Base-by-base conservation (phyloP, 92 coral and sea anemone genomes). In the Zoanthus sansibaricus region DNA sequence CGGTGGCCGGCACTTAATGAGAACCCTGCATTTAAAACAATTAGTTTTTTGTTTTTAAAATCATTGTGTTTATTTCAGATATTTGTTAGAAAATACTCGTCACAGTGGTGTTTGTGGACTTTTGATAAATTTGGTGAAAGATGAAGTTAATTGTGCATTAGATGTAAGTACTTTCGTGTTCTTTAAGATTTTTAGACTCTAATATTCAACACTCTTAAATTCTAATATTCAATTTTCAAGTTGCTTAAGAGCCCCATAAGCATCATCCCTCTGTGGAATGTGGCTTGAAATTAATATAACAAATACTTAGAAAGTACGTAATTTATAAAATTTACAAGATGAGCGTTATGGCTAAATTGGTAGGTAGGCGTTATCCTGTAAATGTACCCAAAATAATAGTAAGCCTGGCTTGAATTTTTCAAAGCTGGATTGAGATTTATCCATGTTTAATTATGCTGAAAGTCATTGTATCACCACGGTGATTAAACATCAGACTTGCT, bases 81-180 rank as follows among this genome's bases (percentile, higher is more conserved):
- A 80, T 61, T 64, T 87, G 55, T 72, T 90, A 49, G 70, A 91
- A 62, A 88, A 88, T 33, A 88, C 93, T n/a, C 6, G 58, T 1
- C 98, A 95, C 48, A 87, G 96, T 4, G 98, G 98, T 9, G 96
- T 95, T 30, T 91, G 92, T 4, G 95, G 93, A 25, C 74, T 95
- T 71, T 72, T 95, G 85, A 93, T 93, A 61, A 91, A 95, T 49
- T 67, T 74, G 21, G 83, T 95, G 16, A 95, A 95, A 68, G 98
- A 95, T 13, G 93, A 91, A 75, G 93, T 94, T 4, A 83, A 93
- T 61, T 72, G 84, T 54, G 92, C 86, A 17, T 86, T 94, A 17
- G 71, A 90, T 82, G 98, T 94, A 83, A 94, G 95, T 67, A 71
- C 6, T 48, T 69, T 58, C 14, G n/a, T 16, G 20, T 14, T 58